Evolutionary conservation across 2,113 vertebrate genomes (phyloP).

Genomic region (Hippoglossus stenolepis): DNA sequence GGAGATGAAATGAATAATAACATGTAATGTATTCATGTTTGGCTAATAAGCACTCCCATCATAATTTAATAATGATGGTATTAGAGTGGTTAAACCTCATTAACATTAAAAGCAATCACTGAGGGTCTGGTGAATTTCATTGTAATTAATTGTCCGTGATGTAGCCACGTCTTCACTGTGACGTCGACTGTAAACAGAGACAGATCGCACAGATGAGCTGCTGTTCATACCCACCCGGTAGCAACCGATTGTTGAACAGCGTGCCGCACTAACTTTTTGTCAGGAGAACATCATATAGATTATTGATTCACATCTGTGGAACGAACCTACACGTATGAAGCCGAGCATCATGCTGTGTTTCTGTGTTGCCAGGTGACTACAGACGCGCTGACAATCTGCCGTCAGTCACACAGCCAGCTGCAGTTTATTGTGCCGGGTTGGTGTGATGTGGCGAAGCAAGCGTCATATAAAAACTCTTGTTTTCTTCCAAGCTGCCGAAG

Average conservation of each 20-base stretch:
- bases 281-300: slow-evolving; percentile 13
- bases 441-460: slow-evolving; percentile 37
- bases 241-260: slow-evolving; percentile 1
- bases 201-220: slow-evolving; percentile 26
- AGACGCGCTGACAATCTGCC: slow-evolving; percentile 38
- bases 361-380: slow-evolving; percentile 60
- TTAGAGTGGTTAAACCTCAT: slow-evolving; percentile 65
- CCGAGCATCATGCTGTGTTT: slow-evolving; percentile 22
- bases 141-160: slow-evolving; percentile 52
- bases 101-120: slow-evolving; percentile 64
- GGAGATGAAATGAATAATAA: slow-evolving; percentile 38
- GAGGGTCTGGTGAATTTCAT: slow-evolving; percentile 34
- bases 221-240: not conserved
- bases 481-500: slow-evolving; percentile 16
- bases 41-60: slow-evolving; percentile 53
- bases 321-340: slow-evolving; percentile 12
- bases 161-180: slow-evolving; percentile 17
- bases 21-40: slow-evolving; percentile 58
- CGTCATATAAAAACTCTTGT: slow-evolving; percentile 42
- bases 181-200: slow-evolving; percentile 36
- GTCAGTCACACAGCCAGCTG: slow-evolving; percentile 66
- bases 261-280: slow-evolving; percentile 12
- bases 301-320: slow-evolving; percentile 24
- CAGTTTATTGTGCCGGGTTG: slow-evolving; percentile 46
- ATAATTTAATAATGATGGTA: slow-evolving; percentile 56